Conservation (phyloP, 2,113 vertebrate species). For the Sinocyclocheilus rhinocerous region DNA sequence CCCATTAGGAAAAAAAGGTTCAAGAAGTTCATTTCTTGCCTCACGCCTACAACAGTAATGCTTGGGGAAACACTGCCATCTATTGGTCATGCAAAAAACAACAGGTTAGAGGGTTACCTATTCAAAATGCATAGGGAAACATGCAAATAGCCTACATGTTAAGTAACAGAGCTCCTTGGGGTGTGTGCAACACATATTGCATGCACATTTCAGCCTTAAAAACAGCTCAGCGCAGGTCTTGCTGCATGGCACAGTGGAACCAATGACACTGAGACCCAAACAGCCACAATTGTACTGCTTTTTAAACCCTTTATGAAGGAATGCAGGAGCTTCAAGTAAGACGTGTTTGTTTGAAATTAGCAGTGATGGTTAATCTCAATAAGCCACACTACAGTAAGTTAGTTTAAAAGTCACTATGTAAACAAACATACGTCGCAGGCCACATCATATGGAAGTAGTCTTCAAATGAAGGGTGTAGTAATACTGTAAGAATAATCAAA, state of each 20-base stretch:
- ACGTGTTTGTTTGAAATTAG: not conserved
- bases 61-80: slow-evolving; percentile 82
- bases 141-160: slow-evolving; percentile 63
- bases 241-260: slow-evolving; percentile 9
- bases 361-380: not conserved
- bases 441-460: slow-evolving; percentile 55
- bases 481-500: slow-evolving; percentile 56
- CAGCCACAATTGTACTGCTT: not conserved
- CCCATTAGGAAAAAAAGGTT: slow-evolving; percentile 70
- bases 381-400: slow-evolving; percentile 46
- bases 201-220: slow-evolving; percentile 48
- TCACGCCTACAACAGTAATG: slow-evolving; percentile 60
- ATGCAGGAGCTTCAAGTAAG: not conserved
- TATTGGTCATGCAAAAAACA: slow-evolving; percentile 62
- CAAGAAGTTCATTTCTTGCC: slow-evolving; percentile 62
- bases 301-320: not conserved
- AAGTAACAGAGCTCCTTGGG: slow-evolving; percentile 51
- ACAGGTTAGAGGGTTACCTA: slow-evolving; percentile 50
- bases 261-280: slow-evolving; percentile 26
- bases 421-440: slow-evolving; percentile 66
- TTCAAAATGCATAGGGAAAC: slow-evolving; percentile 63
- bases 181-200: slow-evolving; percentile 40
- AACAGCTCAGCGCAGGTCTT: slow-evolving; percentile 29
- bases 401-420: slow-evolving; percentile 56
- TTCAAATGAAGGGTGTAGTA: slow-evolving; percentile 48